phyloP scores from a whole-genome alignment of 2,113 vertebrate species.

The Callaeas wilsoni region DNA sequence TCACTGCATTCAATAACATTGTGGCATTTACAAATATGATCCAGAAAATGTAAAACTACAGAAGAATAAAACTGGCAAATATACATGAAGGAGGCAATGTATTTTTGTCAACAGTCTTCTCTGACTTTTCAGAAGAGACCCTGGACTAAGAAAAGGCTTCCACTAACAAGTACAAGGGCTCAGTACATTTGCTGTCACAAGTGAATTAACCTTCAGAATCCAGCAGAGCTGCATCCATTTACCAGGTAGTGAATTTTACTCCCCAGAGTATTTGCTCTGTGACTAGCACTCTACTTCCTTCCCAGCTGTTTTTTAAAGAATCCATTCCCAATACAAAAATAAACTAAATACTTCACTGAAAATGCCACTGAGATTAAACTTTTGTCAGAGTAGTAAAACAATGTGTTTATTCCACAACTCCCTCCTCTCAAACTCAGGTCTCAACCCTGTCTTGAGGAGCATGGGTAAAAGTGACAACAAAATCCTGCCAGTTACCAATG shows the following conservation, averaged over 20 bases:
- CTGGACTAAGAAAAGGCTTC: background rate
- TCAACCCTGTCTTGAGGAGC: background rate
- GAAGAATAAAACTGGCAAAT: background rate
- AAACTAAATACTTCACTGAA: background rate
- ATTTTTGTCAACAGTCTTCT: background rate
- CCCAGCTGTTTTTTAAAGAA: background rate
- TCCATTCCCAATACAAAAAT: background rate
- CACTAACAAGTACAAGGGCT: background rate
- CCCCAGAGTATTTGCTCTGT: background rate
- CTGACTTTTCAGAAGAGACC: background rate
- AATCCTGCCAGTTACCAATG: background rate
- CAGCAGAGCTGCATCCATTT: background rate
- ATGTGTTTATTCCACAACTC: background rate
- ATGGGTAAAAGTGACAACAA: background rate
- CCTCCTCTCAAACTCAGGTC: background rate
- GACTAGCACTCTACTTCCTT: background rate
- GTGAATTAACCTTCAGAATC: conserved; percentile 8
- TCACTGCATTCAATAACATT: background rate
- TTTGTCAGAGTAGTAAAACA: background rate
- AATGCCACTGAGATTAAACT: background rate
- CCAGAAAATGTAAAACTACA: background rate
- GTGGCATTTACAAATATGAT: background rate
- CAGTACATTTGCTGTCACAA: conserved; percentile 6
- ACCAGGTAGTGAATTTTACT: background rate
- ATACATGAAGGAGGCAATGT: background rate